Conservation (phyloP, 2,797 vertebrate species). For the Poecilia wingei region DNA sequence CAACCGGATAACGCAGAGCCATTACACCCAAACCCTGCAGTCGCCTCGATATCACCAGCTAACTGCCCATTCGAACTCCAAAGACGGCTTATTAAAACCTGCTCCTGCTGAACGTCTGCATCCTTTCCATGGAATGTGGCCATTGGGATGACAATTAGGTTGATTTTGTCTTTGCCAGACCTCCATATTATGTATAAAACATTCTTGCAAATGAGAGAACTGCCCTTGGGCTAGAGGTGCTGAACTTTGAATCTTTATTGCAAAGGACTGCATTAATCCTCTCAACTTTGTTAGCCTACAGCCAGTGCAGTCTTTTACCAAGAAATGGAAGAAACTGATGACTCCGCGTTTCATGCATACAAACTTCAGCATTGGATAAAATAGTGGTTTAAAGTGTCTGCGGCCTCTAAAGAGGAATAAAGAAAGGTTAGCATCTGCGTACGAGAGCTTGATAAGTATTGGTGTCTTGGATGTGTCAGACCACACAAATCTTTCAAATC, state of each 20-base stretch:
- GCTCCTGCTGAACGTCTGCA: neutral
- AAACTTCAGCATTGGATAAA: neutral
- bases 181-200: neutral
- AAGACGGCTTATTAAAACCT: neutral
- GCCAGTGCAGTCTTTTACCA: neutral
- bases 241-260: slow-evolving; percentile 8
- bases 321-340: slow-evolving; percentile 6
- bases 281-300: slow-evolving; percentile 8
- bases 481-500: neutral
- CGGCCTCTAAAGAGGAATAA: neutral
- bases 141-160: neutral
- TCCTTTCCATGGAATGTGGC: neutral
- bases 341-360: neutral
- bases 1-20: neutral
- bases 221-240: neutral
- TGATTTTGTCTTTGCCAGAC: neutral
- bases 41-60: neutral
- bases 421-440: neutral
- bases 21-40: neutral
- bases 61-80: neutral
- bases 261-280: slow-evolving; percentile 16
- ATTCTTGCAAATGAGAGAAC: slow-evolving; percentile 6
- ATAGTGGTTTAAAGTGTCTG: neutral
- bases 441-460: neutral
- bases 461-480: neutral